phyloP scores from a whole-genome alignment of 1,140 invertebrate species.

The Batillaria attramentaria region DNA sequence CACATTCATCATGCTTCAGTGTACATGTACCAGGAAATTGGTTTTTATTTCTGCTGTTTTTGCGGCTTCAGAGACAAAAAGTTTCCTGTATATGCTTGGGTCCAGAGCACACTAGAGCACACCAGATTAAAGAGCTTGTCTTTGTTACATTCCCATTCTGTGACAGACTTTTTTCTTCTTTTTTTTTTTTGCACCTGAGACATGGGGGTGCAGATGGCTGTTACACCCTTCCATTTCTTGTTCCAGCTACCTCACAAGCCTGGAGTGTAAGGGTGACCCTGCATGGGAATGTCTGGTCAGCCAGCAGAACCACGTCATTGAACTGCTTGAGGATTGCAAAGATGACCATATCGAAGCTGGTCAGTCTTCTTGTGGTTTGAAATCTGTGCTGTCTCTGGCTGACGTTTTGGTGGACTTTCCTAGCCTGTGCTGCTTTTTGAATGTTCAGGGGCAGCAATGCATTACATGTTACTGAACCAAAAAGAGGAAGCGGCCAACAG shows the following conservation, averaged over 20 bases:
- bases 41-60: too few relatives aligned
- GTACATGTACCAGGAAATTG: neutral
- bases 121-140: too few relatives aligned
- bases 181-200: too few relatives aligned
- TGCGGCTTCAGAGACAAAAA: too few relatives aligned
- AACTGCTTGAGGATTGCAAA: constrained; percentile 75
- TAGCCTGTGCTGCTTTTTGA: neutral
- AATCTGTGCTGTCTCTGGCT: constrained; percentile 2
- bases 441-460: constrained; percentile 12
- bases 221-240: too few relatives aligned
- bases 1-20: constrained; percentile 4
- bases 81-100: too few relatives aligned
- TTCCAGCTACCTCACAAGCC: constrained; percentile 75
- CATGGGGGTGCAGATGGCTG: too few relatives aligned
- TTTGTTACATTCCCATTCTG: neutral
- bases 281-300: constrained; percentile 92
- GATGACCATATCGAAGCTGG: constrained; percentile 60
- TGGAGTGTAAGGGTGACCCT: constrained; percentile 86
- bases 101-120: too few relatives aligned
- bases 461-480: too few relatives aligned
- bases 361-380: constrained; percentile 21
- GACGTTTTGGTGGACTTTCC: constrained; percentile 15
- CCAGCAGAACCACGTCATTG: constrained; percentile 81
- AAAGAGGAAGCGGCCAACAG: too few relatives aligned
- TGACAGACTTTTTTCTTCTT: neutral